Conservation (phyloP, 2,113 vertebrate species). For the Engraulis encrasicolus region DNA sequence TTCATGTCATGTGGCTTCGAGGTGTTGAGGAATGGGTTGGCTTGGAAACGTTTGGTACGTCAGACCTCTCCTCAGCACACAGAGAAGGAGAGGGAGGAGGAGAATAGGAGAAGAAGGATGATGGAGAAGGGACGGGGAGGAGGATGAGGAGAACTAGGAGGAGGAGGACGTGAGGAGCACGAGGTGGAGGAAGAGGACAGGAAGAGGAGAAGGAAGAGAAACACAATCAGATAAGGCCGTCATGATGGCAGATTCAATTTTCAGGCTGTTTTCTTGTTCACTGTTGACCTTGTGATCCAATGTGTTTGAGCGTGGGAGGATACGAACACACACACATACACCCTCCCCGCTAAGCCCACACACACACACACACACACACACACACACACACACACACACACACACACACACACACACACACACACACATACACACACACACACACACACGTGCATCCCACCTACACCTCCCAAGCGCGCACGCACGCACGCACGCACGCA, state of each 20-base stretch:
- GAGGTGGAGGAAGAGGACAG: too few relatives aligned
- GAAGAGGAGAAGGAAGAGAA: too few relatives aligned
- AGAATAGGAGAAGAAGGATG: too few relatives aligned
- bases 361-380: neutral
- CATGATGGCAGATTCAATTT: neutral
- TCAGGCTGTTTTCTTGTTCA: neutral
- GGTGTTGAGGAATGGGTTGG: neutral
- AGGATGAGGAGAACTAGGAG: too few relatives aligned
- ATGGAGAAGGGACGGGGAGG: too few relatives aligned
- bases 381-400: neutral
- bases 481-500: neutral
- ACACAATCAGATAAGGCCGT: neutral
- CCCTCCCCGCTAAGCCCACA: too few relatives aligned
- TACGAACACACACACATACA: neutral
- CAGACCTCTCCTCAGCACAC: neutral
- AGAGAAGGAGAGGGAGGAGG: too few relatives aligned
- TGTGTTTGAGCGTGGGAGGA: too few relatives aligned
- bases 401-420: neutral
- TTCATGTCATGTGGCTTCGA: neutral
- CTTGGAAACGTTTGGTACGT: neutral
- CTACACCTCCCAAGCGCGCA: neutral
- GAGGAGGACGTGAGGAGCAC: too few relatives aligned
- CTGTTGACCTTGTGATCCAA: neutral
- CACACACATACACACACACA: neutral
- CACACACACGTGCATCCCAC: neutral